Conservation (phyloP, 2,113 vertebrate species). For the Paradoxurus hermaphroditus region DNA sequence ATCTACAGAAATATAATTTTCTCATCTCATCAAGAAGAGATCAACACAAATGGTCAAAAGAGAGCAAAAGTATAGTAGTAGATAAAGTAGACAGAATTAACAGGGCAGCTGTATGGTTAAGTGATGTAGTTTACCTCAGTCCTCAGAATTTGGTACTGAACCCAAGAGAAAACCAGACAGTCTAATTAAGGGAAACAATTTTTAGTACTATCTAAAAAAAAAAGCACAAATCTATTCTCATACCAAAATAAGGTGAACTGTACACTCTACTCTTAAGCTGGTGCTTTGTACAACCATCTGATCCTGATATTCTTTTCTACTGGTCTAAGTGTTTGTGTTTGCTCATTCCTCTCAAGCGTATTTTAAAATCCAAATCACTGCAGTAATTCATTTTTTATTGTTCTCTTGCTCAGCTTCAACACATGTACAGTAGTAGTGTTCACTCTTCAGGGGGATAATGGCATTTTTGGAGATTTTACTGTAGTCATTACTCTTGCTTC, state of each 20-base stretch:
- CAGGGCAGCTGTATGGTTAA: neutral
- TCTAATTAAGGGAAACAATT: neutral
- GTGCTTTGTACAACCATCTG: neutral
- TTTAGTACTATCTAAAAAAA: neutral
- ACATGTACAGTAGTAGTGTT: conserved; percentile 74
- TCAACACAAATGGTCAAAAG: neutral
- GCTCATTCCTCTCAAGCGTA: conserved; percentile 69
- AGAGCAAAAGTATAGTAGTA: neutral
- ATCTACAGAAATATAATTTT: neutral
- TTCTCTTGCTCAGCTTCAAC: conserved; percentile 73
- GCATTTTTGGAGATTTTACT: conserved; percentile 80
- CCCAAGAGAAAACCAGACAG: neutral
- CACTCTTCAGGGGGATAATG: conserved; percentile 77
- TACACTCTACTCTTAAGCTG: neutral
- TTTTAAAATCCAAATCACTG: conserved; percentile 77
- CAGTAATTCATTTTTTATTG: conserved; percentile 77
- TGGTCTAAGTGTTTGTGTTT: conserved; percentile 63
- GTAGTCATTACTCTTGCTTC: conserved; percentile 81
- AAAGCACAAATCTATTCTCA: neutral
- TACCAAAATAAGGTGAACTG: neutral
- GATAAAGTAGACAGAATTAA: neutral
- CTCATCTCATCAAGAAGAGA: neutral
- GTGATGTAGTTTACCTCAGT: neutral
- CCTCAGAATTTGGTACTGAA: neutral
- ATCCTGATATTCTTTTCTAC: conserved; percentile 19